These are phyloP conservation scores for Smithornis capensis DNA, from an alignment of 2,113 vertebrate species.

Conservation along the genomic window DNA sequence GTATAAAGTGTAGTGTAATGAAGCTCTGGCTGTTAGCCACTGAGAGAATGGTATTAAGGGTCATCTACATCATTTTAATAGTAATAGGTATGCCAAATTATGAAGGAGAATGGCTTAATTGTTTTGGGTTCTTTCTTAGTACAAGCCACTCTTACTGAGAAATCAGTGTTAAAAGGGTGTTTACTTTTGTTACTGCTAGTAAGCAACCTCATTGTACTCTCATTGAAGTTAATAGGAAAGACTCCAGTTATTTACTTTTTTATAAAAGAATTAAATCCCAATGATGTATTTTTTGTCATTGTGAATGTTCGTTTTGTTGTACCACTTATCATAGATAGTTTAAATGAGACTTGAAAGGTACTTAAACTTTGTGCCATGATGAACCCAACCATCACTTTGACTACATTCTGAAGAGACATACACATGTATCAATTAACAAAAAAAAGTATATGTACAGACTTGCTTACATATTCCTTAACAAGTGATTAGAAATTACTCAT, in stretches of 20 bases:
- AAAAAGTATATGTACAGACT: not conserved
- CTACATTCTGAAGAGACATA: not conserved
- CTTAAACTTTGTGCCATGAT: not conserved
- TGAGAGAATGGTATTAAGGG: not conserved
- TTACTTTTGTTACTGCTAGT: not conserved
- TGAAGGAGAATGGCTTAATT: not conserved
- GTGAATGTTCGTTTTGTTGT: not conserved
- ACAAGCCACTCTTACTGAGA: not conserved
- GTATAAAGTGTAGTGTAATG: not conserved
- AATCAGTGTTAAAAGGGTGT: not conserved
- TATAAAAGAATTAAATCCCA: not conserved
- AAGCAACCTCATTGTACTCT: not conserved
- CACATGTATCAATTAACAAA: not conserved
- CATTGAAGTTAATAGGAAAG: not conserved
- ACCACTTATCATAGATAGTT: not conserved
- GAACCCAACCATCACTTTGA: not conserved
- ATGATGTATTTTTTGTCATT: not conserved
- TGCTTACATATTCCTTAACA: not conserved
- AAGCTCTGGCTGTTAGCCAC: not conserved
- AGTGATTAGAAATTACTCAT: slow-evolving; percentile 38
- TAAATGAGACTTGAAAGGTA: not conserved
- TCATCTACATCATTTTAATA: not conserved
- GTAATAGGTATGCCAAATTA: not conserved
- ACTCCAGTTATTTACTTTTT: not conserved
- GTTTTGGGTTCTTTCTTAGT: not conserved